Base-by-base conservation (phyloP, 2,888 invertebrate genomes). In the Stenurella melanura region DNA sequence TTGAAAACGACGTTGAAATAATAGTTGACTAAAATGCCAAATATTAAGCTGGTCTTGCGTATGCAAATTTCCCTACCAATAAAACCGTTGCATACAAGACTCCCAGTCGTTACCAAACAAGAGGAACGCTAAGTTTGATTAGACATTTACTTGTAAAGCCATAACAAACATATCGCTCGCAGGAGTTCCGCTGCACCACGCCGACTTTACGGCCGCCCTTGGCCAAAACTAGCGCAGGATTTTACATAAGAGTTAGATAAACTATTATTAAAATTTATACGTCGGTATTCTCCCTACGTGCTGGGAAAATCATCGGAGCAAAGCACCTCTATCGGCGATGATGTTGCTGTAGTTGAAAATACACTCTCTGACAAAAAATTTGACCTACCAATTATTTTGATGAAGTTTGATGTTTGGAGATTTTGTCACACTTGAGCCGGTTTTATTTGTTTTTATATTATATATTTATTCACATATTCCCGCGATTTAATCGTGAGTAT, bases 161-260 rank as follows among this genome's bases (percentile, higher is more conserved):
- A 42, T 34, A 64, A 64, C 64, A 64, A 64, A 64, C 38, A 64
- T 63, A 63, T 42, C 30, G 64, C 15, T 63, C 63, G 15, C 63
- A 30, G 34, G n/a, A 64, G 61, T 61, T 58, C 30, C 61, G 61
- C 34, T 75, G 77, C 76, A 77, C 71, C 68, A 66, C 70, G 54
- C 50, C 71, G 73, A 71, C 68, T 80, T 80, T 78, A 78, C 72
- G 68, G 73, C 72, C 68, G 34, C 75, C 69, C 71, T 34, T 54
- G 67, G 73, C 71, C 54, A 15, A 69, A 57, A 78, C 76, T 78
- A 66, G 67, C 74, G 69, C 73, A 38, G 66, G 54, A 66, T 73
- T 76, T 73, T 63, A 70, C 73, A 42, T 64, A 42, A 18, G n/a
- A 64, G n/a, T 38, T 15, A 38, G 30, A 38, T 57, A 18, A 17